These are phyloP conservation scores for Plumapathes pennacea DNA, from an alignment of 92 coral and sea anemone species.

Conservation along the genomic window DNA sequence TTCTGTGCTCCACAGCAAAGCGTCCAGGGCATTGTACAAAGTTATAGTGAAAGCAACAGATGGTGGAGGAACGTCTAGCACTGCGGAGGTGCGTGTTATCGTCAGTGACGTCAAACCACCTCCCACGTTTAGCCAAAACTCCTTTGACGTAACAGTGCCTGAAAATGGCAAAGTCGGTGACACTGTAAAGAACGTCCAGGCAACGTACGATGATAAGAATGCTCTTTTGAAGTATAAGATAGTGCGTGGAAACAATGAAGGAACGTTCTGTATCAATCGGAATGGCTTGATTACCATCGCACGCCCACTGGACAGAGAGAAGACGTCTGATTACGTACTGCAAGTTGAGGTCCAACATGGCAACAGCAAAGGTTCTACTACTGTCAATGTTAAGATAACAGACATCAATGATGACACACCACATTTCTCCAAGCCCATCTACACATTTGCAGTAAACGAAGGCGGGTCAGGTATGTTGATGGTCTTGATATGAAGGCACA, in stretches of 20 bases:
- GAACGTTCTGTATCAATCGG: conserved; percentile 70
- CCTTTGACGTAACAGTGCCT: conserved; percentile 4
- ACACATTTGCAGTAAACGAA: conserved; percentile 50
- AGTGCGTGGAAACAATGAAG: conserved; percentile 67
- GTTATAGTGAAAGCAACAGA: conserved; percentile 17
- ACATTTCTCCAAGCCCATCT: conserved; percentile 40
- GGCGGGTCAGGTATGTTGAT: too few relatives aligned
- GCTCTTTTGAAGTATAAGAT: conserved; percentile 53
- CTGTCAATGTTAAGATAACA: conserved; percentile 36
- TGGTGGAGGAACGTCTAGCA: not conserved
- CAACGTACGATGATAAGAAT: conserved; percentile 26
- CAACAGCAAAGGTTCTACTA: conserved; percentile 41
- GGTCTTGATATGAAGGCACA: too few relatives aligned
- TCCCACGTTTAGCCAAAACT: conserved; percentile 45
- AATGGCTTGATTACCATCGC: conserved; percentile 76
- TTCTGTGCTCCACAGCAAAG: too few relatives aligned
- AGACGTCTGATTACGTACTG: conserved; percentile 55
- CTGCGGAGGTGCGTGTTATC: not conserved
- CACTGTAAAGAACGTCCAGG: conserved; percentile 29
- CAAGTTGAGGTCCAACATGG: conserved; percentile 60
- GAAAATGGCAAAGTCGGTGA: conserved; percentile 54
- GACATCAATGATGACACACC: conserved; percentile 83
- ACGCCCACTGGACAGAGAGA: conserved; percentile 84
- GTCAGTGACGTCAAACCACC: conserved; percentile 59
- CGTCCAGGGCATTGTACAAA: too few relatives aligned